Evolutionary conservation across 23 tunicate species (phyloP).

Genomic region (Trididemnum clinides): DNA sequence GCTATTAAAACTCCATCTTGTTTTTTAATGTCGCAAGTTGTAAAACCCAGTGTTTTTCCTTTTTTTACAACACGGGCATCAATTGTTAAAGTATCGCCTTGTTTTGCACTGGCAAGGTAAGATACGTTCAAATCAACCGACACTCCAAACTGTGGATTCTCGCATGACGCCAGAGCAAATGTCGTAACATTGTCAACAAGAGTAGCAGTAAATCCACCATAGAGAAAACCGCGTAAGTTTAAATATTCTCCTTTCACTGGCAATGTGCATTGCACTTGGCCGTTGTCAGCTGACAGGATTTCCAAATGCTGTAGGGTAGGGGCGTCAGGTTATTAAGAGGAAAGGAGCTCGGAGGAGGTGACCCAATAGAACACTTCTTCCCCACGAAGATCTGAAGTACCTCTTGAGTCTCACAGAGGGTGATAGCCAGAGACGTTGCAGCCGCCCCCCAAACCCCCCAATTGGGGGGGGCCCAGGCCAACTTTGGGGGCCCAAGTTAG

Average conservation of each 20-base stretch:
- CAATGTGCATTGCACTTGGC: slow-evolving; percentile 73
- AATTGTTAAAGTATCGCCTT: slow-evolving; percentile 68
- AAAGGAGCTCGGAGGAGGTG: too few species aligned
- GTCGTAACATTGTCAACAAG: slow-evolving; percentile 72
- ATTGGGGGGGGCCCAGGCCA: too few species aligned
- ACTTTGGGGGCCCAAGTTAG: too few species aligned
- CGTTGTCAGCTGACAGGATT: slow-evolving; percentile 53
- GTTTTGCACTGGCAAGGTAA: slow-evolving; percentile 51
- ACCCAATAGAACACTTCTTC: too few species aligned
- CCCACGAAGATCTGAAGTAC: too few species aligned
- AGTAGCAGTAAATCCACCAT: slow-evolving; percentile 84
- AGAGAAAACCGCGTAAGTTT: slow-evolving; percentile 54
- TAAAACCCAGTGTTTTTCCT: slow-evolving; percentile 65
- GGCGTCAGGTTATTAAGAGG: too few species aligned
- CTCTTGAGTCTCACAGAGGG: too few species aligned
- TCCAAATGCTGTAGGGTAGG: slow-evolving; percentile 46
- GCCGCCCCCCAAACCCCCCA: too few species aligned
- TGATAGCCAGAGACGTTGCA: too few species aligned
- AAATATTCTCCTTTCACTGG: slow-evolving; percentile 62
- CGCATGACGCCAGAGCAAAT: slow-evolving; percentile 40
- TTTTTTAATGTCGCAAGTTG: slow-evolving; percentile 52
- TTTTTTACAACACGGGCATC: slow-evolving; percentile 63
- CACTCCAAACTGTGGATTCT: slow-evolving; percentile 64
- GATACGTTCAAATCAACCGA: slow-evolving; percentile 75
- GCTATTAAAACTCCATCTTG: slow-evolving; percentile 75